Base-by-base conservation (phyloP, 2,888 invertebrate species). In the Yponomeuta evonymella region DNA sequence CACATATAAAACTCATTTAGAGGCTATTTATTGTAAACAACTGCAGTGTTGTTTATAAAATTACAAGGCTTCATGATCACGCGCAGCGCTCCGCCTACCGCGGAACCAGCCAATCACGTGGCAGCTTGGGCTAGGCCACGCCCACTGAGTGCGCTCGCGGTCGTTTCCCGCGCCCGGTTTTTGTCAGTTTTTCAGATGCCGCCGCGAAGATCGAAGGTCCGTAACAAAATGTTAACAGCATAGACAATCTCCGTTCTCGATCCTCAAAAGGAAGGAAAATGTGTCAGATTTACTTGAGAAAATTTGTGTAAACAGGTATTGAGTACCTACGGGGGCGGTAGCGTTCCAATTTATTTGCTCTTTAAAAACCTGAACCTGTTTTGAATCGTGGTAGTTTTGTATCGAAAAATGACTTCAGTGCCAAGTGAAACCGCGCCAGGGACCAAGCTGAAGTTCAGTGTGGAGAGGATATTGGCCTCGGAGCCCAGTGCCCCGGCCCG, bases 371-470 rank as follows among this genome's bases (percentile, higher is more conserved):
- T 15, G 15, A 2, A 58, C 10, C 6, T 51, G 5, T 36, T 36
- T 36, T 36, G 36, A 36, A 36, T 51, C 12, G 51, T 51, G 51
- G 51, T 58, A 15, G 4, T 0, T 67, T 43, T 43, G 15, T 36
- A 29, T 58, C 2, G 78, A 76, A 79, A 77, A 77, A 89, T 90
- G 89, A 91, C 89, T 79, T 89, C 90, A 73, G 74, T 89, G 70
- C 83, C 80, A 76, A 63, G 67, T 83, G 88, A 87, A 78, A 82
- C 87, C 74, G 83, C 79, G 43, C 36, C 70, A 74, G 76, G 84
- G 75, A 85, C 79, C 75, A 92, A 93, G 77, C 83, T 95, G 74
- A 95, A 95, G 89, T 96, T 96, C 80, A 95, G 96, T 78, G 94
- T 96, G 74, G 95, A 96, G 78, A 93, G 95, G 79, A 94, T 96